A percentile compares a stretch with the other conserved stretches of the same genome.
These are phyloP conservation scores for Patiria miniata DNA, from an alignment of 35 echinoderm and acorn worm species.

Conservation along the genomic window DNA sequence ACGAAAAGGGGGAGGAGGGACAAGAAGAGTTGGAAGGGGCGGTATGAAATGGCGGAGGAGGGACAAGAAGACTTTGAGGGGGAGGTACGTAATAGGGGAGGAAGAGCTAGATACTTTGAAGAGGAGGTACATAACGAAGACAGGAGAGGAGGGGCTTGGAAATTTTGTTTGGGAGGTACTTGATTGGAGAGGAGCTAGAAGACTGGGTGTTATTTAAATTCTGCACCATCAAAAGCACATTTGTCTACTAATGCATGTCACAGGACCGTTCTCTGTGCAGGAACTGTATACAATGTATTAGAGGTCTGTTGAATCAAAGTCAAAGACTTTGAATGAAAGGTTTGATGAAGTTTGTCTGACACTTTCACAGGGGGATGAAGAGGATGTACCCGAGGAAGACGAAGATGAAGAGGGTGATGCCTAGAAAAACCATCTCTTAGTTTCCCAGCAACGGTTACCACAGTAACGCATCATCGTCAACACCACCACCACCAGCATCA, in stretches of 20 bases:
- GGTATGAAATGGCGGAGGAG: slow-evolving; percentile 39
- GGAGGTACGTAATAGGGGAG: slow-evolving; percentile 49
- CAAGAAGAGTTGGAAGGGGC: slow-evolving; percentile 42
- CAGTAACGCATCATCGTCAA: too few species aligned
- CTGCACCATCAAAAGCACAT: too few species aligned
- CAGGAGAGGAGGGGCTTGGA: slow-evolving; percentile 46
- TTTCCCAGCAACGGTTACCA: too few species aligned
- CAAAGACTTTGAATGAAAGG: too few species aligned
- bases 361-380: not conserved
- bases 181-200: slow-evolving; percentile 58
- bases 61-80: slow-evolving; percentile 54
- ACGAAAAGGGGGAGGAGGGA: slow-evolving; percentile 41
- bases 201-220: too few species aligned
- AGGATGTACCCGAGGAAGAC: slow-evolving; percentile 7
- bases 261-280: too few species aligned
- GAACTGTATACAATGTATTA: too few species aligned
- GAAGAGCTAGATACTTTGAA: slow-evolving; percentile 45
- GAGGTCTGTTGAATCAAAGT: too few species aligned
- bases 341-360: not conserved
- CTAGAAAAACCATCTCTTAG: too few species aligned
- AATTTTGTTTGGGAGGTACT: slow-evolving; percentile 35
- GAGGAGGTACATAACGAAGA: too few species aligned
- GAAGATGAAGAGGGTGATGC: not conserved
- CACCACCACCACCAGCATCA: too few species aligned
- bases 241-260: too few species aligned